phyloP scores from a whole-genome alignment of 2,797 vertebrate species.

The Iguana delicatissima region DNA sequence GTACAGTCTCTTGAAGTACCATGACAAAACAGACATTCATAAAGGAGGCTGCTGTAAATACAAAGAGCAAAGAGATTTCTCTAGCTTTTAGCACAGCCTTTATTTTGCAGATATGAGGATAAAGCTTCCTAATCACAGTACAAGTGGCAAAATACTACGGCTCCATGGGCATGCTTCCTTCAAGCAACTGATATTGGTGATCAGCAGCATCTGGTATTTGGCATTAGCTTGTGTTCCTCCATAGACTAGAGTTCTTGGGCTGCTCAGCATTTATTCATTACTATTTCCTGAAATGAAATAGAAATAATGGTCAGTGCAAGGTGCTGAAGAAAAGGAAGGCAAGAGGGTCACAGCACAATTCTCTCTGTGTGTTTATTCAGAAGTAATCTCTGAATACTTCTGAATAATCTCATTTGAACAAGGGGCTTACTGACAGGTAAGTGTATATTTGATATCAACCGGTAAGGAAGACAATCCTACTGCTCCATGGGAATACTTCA shows the following conservation, averaged over 20 bases:
- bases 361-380: background rate
- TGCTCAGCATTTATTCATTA: background rate
- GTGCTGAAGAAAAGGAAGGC: background rate
- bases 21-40: background rate
- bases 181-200: background rate
- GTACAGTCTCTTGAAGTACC: background rate
- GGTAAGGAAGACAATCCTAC: too few relatives aligned
- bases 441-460: too few relatives aligned
- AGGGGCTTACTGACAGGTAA: background rate
- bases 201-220: background rate
- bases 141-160: too few relatives aligned
- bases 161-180: background rate
- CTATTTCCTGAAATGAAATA: conserved; percentile 20
- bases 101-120: background rate
- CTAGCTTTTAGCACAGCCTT: background rate
- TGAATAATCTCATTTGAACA: too few relatives aligned
- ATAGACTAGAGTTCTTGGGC: background rate
- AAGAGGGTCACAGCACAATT: background rate
- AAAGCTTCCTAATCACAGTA: background rate
- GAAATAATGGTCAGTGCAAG: background rate
- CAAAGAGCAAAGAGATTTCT: background rate
- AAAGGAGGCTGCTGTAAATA: background rate
- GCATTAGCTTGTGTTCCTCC: background rate
- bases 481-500: too few relatives aligned
- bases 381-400: background rate